Evolutionary conservation across 2,888 invertebrate species (phyloP).

Genomic region (Erpobdella octoculata): DNA sequence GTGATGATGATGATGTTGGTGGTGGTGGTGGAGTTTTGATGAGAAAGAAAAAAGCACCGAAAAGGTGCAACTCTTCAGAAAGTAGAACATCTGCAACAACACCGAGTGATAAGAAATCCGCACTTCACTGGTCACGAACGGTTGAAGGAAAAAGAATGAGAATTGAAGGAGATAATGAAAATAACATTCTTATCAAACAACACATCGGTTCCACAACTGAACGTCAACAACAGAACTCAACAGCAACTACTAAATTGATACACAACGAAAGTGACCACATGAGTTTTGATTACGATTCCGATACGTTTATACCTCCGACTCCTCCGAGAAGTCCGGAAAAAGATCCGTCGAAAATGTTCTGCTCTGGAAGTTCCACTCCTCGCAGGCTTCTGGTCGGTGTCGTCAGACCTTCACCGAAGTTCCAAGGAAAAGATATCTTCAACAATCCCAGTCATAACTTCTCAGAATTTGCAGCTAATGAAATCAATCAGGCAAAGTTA

Average conservation of each 20-base stretch:
- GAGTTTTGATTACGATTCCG: slow-evolving; percentile 38
- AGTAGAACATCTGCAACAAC: neutral
- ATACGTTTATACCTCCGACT: slow-evolving; percentile 46
- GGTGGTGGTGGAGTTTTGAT: neutral
- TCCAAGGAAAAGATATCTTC: neutral
- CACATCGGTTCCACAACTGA: neutral
- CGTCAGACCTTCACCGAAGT: slow-evolving; percentile 18
- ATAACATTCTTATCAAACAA: no score
- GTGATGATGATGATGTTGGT: neutral
- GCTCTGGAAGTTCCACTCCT: slow-evolving; percentile 23
- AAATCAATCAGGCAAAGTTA: no score
- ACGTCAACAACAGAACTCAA: no score
- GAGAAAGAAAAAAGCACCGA: slow-evolving; percentile 8
- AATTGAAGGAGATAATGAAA: no score
- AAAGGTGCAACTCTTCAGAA: neutral
- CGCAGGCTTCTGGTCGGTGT: slow-evolving; percentile 23
- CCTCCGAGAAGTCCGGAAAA: slow-evolving; percentile 40
- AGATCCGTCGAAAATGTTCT: slow-evolving; percentile 22
- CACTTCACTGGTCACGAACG: no score
- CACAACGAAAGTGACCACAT: neutral
- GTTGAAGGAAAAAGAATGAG: no score
- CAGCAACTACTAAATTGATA: no score
- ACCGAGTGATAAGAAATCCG: no score
- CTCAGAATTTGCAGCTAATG: no score
- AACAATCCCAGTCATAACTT: no score